Percentiles rank a stretch among this genome's conserved stretches.
Conservation (phyloP, 2,888 invertebrate species). For the Hypena proboscidalis region DNA sequence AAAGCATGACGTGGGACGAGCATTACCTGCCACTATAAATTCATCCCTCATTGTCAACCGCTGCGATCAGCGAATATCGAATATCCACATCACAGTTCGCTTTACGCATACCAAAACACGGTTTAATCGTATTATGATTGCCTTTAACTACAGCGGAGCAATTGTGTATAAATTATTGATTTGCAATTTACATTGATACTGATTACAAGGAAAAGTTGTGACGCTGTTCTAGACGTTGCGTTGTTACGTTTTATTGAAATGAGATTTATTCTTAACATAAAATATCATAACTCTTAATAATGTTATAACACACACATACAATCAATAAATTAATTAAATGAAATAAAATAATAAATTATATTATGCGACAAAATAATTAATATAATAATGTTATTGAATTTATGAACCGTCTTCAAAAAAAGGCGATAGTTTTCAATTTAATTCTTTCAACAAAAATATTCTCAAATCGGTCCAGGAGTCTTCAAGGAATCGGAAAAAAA, state of each 20-base stretch:
- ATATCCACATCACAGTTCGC: conserved; percentile 59
- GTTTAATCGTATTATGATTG: conserved; percentile 63
- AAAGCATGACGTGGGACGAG: conserved; percentile 34
- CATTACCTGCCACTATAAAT: conserved; percentile 56
- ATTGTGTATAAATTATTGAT: conserved; percentile 63
- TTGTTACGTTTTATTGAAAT: conserved; percentile 22
- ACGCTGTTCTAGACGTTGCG: conserved; percentile 3
- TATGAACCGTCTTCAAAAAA: too few species aligned
- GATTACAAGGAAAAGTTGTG: conserved; percentile 31
- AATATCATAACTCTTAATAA: too few species aligned
- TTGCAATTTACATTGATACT: conserved; percentile 57
- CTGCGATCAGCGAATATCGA: conserved; percentile 59
- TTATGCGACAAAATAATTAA: too few species aligned
- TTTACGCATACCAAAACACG: conserved; percentile 64
- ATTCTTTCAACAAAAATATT: too few species aligned
- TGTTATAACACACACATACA: not conserved
- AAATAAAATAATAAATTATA: too few species aligned
- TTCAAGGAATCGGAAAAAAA: too few species aligned
- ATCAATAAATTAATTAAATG: too few species aligned
- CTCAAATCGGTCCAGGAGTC: too few species aligned
- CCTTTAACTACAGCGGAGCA: conserved; percentile 54
- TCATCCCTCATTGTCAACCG: conserved; percentile 63
- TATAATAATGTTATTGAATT: too few species aligned
- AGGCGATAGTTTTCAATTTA: too few species aligned
- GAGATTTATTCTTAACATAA: too few species aligned